A percentile compares a stretch with the other conserved stretches of the same genome.
Evolutionary conservation across 2,797 vertebrate species (phyloP).

Genomic region (Phyllotis vaccarum): DNA sequence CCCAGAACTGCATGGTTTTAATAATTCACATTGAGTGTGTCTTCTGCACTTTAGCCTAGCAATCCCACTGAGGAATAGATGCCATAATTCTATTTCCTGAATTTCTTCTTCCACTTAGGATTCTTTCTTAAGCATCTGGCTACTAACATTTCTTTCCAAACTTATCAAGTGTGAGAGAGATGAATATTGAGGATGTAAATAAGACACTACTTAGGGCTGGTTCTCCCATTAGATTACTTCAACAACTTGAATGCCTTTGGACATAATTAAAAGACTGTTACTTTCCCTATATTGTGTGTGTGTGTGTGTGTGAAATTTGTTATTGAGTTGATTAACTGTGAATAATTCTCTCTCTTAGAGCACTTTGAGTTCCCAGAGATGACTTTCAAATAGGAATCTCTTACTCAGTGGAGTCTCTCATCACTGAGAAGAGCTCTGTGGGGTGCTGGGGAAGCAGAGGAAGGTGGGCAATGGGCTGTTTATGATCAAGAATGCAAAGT

Average conservation of each 20-base stretch:
- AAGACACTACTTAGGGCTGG: slow-evolving; percentile 46
- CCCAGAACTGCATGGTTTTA: slow-evolving; percentile 62
- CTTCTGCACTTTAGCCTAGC: slow-evolving; percentile 33
- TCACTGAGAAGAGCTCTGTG: slow-evolving; percentile 65
- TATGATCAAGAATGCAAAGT: slow-evolving; percentile 66
- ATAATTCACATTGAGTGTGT: slow-evolving; percentile 8
- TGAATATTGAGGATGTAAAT: slow-evolving; percentile 53
- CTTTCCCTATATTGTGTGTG: slow-evolving; percentile 47
- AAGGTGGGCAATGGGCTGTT: slow-evolving; percentile 65
- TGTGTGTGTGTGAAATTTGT: slow-evolving; percentile 43
- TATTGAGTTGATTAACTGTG: slow-evolving; percentile 77
- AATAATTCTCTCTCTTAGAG: slow-evolving; percentile 65
- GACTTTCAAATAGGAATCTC: slow-evolving; percentile 73
- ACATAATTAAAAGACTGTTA: slow-evolving; percentile 72
- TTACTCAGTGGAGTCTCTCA: slow-evolving; percentile 77
- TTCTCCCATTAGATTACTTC: slow-evolving; percentile 60
- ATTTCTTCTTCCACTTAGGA: slow-evolving; percentile 60
- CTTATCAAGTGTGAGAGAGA: slow-evolving; percentile 43
- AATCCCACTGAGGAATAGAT: slow-evolving; percentile 38
- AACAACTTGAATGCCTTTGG: slow-evolving; percentile 67
- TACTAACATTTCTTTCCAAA: slow-evolving; percentile 50
- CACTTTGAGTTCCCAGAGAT: slow-evolving; percentile 74
- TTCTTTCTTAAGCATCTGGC: slow-evolving; percentile 64
- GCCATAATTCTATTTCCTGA: slow-evolving; percentile 45
- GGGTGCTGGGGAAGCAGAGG: slow-evolving; percentile 62